Conservation (phyloP, 2,113 vertebrate genomes). For the Tretioscincus oriximinensis region DNA sequence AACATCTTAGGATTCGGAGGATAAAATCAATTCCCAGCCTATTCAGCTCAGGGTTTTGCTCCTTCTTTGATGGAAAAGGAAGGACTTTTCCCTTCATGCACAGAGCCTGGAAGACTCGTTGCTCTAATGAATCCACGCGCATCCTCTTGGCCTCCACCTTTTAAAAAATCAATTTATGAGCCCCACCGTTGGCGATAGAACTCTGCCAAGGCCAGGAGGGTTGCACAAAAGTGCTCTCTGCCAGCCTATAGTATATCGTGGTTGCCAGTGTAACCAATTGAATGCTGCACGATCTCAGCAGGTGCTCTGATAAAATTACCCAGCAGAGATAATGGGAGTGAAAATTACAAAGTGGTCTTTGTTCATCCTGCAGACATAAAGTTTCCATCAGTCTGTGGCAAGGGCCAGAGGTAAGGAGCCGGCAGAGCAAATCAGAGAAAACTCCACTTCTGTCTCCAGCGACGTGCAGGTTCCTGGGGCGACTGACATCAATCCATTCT, state of each 20-base stretch:
- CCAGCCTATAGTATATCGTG: neutral
- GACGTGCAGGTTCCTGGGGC: neutral
- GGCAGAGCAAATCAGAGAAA: neutral
- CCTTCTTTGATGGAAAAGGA: too few relatives aligned
- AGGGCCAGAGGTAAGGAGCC: neutral
- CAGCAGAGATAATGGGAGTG: conserved; percentile 2
- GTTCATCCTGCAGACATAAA: conserved; percentile 9
- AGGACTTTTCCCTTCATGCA: too few relatives aligned
- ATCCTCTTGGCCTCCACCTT: neutral
- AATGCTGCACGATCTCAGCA: conserved; percentile 32
- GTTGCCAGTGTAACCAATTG: neutral
- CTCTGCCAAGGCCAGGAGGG: neutral
- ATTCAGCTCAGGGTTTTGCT: too few relatives aligned
- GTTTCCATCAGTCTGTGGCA: neutral
- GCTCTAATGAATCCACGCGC: neutral
- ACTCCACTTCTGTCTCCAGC: too few relatives aligned
- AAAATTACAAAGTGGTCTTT: neutral
- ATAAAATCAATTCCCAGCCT: too few relatives aligned
- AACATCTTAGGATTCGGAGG: too few relatives aligned
- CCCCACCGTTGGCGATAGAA: neutral
- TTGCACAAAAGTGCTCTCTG: conserved; percentile 27
- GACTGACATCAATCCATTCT: too few relatives aligned
- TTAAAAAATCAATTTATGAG: conserved; percentile 1
- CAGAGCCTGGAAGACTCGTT: neutral
- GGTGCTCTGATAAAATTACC: neutral